Evolutionary conservation across 2,888 invertebrate genomes (phyloP).

Genomic region (Rhorus exstirpatorius): DNA sequence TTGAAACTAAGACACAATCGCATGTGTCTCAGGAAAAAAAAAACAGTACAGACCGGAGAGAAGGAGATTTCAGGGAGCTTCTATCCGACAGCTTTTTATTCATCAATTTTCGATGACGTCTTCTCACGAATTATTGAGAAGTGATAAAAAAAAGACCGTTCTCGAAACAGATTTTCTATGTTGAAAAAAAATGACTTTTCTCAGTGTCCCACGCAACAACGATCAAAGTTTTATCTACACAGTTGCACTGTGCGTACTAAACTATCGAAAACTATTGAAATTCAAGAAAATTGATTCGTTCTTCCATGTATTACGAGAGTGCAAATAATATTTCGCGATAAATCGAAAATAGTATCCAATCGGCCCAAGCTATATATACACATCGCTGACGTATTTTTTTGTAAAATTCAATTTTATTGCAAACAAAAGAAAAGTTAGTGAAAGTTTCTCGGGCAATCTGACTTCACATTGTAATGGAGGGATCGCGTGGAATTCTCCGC

Average conservation of each 20-base stretch:
- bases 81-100: neutral
- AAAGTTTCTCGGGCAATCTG: neutral
- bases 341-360: constrained; percentile 5
- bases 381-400: constrained; percentile 17
- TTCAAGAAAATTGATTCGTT: neutral
- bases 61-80: too few species aligned
- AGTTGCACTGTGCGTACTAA: too few species aligned
- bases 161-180: neutral
- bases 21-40: too few species aligned
- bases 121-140: neutral
- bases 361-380: constrained; percentile 2
- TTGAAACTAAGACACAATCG: neutral
- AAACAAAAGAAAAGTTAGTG: constrained; percentile 10
- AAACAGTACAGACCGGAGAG: too few species aligned
- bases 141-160: neutral
- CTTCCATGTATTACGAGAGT: neutral
- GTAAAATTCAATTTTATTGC: constrained; percentile 37
- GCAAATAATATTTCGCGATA: constrained; percentile 3
- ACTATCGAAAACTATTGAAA: neutral
- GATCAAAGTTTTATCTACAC: neutral
- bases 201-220: neutral
- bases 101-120: neutral
- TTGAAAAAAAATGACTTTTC: constrained; percentile 1
- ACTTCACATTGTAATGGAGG: constrained; percentile 24
- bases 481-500: constrained; percentile 2